Evolutionary conservation across 2,113 vertebrate species (phyloP).

Genomic region (Chloebia gouldiae): DNA sequence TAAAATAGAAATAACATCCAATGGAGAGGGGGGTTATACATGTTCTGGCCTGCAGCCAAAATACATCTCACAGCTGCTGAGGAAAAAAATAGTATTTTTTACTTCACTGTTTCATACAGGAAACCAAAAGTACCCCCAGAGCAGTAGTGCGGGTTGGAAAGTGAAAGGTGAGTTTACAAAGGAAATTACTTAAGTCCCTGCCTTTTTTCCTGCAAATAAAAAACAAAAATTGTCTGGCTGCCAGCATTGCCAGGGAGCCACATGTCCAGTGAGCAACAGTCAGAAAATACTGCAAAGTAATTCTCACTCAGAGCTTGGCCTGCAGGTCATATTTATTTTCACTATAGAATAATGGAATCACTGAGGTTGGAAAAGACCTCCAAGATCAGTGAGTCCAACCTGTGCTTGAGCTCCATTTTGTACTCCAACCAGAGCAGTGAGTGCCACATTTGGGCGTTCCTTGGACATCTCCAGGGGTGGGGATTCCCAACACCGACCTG

Average conservation of each 20-base stretch:
- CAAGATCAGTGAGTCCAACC: not conserved
- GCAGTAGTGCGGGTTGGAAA: not conserved
- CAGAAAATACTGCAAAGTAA: not conserved
- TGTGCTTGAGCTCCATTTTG: not conserved
- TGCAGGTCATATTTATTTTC: not conserved
- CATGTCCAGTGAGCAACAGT: not conserved
- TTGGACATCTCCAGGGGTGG: not conserved
- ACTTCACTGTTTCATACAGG: not conserved
- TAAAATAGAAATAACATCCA: conserved; percentile 44
- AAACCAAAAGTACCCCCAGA: not conserved
- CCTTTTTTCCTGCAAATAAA: not conserved
- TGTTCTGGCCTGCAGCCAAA: conserved; percentile 8
- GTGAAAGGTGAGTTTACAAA: not conserved
- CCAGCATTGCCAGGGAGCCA: not conserved
- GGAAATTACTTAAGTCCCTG: not conserved
- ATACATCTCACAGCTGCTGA: conserved; percentile 9
- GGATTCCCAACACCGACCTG: not conserved
- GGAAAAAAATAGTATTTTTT: not conserved
- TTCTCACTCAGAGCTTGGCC: not conserved
- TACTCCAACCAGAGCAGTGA: not conserved
- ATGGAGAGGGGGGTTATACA: not conserved
- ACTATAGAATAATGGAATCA: not conserved
- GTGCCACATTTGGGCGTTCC: not conserved
- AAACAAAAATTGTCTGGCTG: not conserved
- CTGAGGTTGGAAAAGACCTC: not conserved